Base-by-base conservation (phyloP, 2,888 invertebrate genomes). In the Clistopyga incitator region DNA sequence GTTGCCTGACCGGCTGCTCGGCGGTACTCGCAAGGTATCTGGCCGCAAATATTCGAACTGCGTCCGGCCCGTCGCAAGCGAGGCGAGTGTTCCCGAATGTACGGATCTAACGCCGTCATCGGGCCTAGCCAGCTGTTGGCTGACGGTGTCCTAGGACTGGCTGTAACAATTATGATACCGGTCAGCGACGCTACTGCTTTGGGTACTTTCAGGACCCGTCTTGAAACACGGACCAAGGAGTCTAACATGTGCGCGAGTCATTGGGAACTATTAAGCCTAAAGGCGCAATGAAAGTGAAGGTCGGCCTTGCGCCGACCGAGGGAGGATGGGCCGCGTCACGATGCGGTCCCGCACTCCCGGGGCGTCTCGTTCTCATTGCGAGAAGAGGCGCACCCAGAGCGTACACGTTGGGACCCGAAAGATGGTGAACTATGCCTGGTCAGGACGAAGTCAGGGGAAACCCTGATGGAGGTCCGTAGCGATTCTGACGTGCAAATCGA, bases 401-500 rank as follows among this genome's bases (percentile, higher is more conserved):
- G 72, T 72, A 72, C 72, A 72, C 72, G 72, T 72, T 59, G 72
- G 72, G 95, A 95, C 95, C 95, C 95, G 95, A 96, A 96, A 95
- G 95, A 95, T 95, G 95, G 95, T 95, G 95, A 95, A 95, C 95
- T 95, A 95, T 95, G 95, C 95, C 95, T 95, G 95, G 94, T 94
- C 94, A 95, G 95, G 95, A 94, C 93, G 95, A 95, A 95, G 95
- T 94, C 95, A 94, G 94, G 94, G 95, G 95, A 95, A 95, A 95
- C 95, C 94, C 94, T 95, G 95, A 94, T 95, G 95, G 95, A 96
- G 94, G 95, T 95, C 95, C 95, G 95, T 93, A 95, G 95, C 95
- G 95, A 94, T 95, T 95, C 95, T 96, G 96, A 96, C 95, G 95
- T 96, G 96, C 96, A 96, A 96, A 96, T 96, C 96, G 96, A 95